Base-by-base conservation (phyloP, 2,888 invertebrate species). In the Mimumesa dahlbomi region DNA sequence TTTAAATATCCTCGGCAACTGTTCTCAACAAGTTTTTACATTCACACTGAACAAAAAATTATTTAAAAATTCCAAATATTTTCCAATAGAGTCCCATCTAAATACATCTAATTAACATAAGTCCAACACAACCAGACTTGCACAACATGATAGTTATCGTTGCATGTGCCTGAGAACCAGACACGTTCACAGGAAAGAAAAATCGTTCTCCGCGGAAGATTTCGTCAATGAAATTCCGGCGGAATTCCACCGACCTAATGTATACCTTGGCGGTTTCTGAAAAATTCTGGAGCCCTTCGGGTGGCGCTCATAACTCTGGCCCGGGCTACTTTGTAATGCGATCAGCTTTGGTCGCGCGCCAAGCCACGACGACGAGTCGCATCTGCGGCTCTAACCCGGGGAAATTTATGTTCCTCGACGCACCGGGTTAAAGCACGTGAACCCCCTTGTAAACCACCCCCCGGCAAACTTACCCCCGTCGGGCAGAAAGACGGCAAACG, bases 261-360 rank as follows among this genome's bases (percentile, higher is more conserved):
- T 16, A 14, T 13, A 25, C 25, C 25, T 48, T 14, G 36, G 7
- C 2, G 11, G n/a, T 46, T 46, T 45, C 11, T 31, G 11, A 66
- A 75, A 75, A 71, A 75, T 66, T 56, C 67, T 62, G 53, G 57
- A 64, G 75, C 31, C 65, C 71, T 54, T 16, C 34, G 31, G 43
- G 22, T 49, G 38, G 42, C 34, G 11, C 46, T 52, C 43, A 53
- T 68, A 59, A 56, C 45, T 63, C 19, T 36, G 19, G 19, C 5
- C 38, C 61, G 61, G 61, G 66, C 77, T 74, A 71, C 71, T 77
- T 67, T 62, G 77, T 74, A 77, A 77, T 64, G 67, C 77, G 77
- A 77, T 77, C 77, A 68, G 77, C 56, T 53, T 68, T 75, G 75
- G 73, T 75, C 62, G 42, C 61, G 67, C 31, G 76, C 75, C 76